phyloP scores from a whole-genome alignment of 2,888 invertebrate species.

The Deroplatys truncata region DNA sequence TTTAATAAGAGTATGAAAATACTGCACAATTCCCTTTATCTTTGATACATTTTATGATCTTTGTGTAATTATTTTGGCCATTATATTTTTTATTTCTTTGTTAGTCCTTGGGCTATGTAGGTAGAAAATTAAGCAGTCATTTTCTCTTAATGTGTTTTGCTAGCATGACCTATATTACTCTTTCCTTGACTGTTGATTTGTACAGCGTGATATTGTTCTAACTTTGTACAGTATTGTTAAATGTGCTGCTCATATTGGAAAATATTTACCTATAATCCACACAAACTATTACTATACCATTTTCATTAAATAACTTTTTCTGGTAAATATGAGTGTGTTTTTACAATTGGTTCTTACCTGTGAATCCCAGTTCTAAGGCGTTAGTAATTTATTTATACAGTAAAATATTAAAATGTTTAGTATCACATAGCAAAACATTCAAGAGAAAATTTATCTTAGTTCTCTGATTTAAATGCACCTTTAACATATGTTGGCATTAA shows the following conservation, averaged over 20 bases:
- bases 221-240: conserved; percentile 10
- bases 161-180: background rate
- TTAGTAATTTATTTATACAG: background rate
- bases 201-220: conserved; percentile 6
- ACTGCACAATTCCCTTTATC: background rate
- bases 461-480: too few species aligned
- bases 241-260: conserved; percentile 7
- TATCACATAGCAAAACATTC: too few species aligned
- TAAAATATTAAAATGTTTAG: too few species aligned
- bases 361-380: background rate
- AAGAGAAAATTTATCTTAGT: too few species aligned
- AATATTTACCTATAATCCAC: conserved; percentile 3
- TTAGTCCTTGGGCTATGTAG: background rate
- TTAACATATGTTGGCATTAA: too few species aligned
- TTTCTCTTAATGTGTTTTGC: background rate
- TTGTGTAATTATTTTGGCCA: background rate
- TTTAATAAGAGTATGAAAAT: background rate
- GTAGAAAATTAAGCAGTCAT: background rate
- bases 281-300: conserved; percentile 9
- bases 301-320: conserved; percentile 9
- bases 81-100: background rate
- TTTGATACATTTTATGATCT: conserved; percentile 1
- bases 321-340: background rate
- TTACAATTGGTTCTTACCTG: background rate
- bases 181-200: background rate